Base-by-base conservation (phyloP, 2,113 vertebrate genomes). In the Bubo scandiacus region DNA sequence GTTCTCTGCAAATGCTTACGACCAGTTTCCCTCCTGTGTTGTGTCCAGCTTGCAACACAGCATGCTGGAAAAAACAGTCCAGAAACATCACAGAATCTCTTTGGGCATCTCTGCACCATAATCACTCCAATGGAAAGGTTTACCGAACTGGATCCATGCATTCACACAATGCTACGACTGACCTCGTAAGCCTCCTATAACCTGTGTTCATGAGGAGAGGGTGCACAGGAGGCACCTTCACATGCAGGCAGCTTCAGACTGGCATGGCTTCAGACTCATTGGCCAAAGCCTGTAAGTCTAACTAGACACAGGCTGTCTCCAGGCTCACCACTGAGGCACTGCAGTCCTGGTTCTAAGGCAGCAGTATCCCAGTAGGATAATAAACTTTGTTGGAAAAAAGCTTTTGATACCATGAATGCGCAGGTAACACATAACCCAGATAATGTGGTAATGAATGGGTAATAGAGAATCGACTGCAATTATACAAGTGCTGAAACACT, bases 11-110 rank as follows among this genome's bases (percentile, higher is more conserved):
- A 77, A 86, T 11, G 63, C 13, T 21, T 9, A 21, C 2, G 3
- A 47, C 7, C 70, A 65, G 43, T 9, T 54, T 65, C 15, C 43
- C 38, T 36, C 20, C 25, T 0, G 0, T 3, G 6, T 9, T 27
- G n/a, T 6, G 32, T 43, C 52, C 78, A 83, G 47, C 26, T 43
- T 82, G 26, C 58, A 61, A 54, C 18, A 42, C 6, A 21, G 40
- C 0, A 1, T 17, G 4, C 51, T 42, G 22, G 30, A 55, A 66
- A 94, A 61, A 29, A 51, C 63, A 49, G 19, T 11, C 16, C 59
- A 66, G 26, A 71, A 61, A n/a, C 36, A 74, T 5, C 38, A 29
- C 15, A 54, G 61, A 43, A 49, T 30, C 59, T 49, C 52, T 20
- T 47, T 54, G 26, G 36, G 4, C 14, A 52, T 17, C 58, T 78